Percentiles rank a stretch among this genome's conserved stretches.
These are phyloP conservation scores for Latrodectus geometricus DNA, from an alignment of 1,140 invertebrate genomes.

Conservation along the genomic window DNA sequence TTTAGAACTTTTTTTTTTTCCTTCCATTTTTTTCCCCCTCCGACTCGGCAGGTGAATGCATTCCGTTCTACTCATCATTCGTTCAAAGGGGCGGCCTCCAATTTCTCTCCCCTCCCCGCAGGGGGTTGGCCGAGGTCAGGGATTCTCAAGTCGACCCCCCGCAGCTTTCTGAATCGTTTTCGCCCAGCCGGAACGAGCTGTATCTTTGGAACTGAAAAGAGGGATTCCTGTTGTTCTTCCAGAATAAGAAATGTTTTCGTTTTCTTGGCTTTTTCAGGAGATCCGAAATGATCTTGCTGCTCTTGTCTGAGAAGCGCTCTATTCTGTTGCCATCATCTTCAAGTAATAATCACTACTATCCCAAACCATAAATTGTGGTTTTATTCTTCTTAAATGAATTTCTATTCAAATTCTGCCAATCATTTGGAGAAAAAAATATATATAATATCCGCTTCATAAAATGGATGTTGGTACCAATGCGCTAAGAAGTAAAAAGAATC, in stretches of 20 bases:
- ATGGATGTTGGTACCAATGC: too few species aligned
- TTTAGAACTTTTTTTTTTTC: not conserved
- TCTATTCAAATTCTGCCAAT: not conserved
- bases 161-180: slow-evolving; percentile 15
- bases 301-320: not conserved
- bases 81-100: not conserved
- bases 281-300: not conserved
- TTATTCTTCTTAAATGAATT: not conserved
- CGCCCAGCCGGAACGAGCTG: slow-evolving; percentile 27
- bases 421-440: not conserved
- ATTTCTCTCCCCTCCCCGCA: not conserved
- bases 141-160: slow-evolving; percentile 13
- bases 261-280: not conserved
- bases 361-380: not conserved
- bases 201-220: not conserved
- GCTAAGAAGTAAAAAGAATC: too few species aligned
- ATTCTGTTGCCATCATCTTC: not conserved
- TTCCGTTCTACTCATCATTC: not conserved
- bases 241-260: not conserved
- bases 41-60: slow-evolving; percentile 1
- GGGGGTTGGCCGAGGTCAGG: not conserved
- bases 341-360: not conserved
- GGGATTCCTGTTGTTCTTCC: not conserved
- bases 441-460: too few species aligned
- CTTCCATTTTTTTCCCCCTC: not conserved